Evolutionary conservation across 2,888 invertebrate species (phyloP), one percentile per base, ranked within the genome.

Genomic region (Pammene fasciana): DNA sequence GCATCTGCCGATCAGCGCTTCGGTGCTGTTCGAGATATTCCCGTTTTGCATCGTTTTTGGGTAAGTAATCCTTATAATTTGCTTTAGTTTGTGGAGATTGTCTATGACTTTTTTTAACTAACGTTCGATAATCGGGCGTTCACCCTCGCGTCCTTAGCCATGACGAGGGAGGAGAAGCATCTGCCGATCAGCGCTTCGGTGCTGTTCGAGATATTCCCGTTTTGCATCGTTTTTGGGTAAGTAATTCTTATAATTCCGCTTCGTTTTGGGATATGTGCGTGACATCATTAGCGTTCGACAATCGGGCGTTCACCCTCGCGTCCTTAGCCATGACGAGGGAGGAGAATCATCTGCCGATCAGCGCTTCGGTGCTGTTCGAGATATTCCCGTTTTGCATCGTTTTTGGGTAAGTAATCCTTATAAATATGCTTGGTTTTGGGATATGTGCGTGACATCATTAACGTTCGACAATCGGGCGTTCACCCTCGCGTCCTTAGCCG

Each of bases 381-480:
- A 97, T 99, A 82, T 99, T 99, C 86, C 99, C 99, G 1, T 99
- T 99, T 93, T 98, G 98, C 89, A 97, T 99, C 75, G 98, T 99
- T 52, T 99, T 99, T 87, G 97, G 97, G 96, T 97, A 89, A 93
- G 94, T 93, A 70, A 50, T 62, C 36, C 14, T 55, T 0, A 5
- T 5, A n/a, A 9, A 9, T n/a, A n/a, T n/a, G n/a, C n/a, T n/a
- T n/a, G 2, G 26, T 26, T 26, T 26, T 26, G 1, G 26, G 26
- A 26, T 4, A 26, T 26, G 26, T n/a, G n/a, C n/a, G 98, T 98
- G 45, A 97, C 98, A 43, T 98, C 99, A 84, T 93, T 99, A 77
- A 97, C 96, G 16, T 99, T 99, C 84, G 98, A 99, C 90, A 99
- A 99, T 89, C 94, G 97, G 70, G 98, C 97, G 0, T 98, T 97